Percentiles rank a stretch among this genome's conserved stretches.
phyloP scores from a whole-genome alignment of 2,113 vertebrate genomes.

The Phaethon lepturus region DNA sequence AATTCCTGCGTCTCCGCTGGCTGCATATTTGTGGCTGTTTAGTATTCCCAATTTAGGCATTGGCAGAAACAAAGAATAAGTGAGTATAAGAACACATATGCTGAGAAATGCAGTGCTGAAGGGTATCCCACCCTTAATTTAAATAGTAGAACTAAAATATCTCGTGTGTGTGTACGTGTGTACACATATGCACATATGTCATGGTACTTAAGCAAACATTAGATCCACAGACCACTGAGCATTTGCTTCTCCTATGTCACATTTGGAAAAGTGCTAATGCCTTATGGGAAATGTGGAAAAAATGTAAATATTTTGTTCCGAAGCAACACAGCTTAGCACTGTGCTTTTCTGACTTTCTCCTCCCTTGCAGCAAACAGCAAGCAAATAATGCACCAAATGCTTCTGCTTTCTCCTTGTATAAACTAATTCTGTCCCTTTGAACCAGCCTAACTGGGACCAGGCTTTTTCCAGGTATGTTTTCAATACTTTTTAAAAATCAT shows the following conservation, averaged over 20 bases:
- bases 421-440: not conserved
- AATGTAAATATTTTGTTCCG: not conserved
- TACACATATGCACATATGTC: not conserved
- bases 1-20: not conserved
- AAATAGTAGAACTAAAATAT: not conserved
- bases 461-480: not conserved
- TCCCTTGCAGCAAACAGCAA: not conserved
- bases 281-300: not conserved
- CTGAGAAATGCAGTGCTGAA: slow-evolving; percentile 13
- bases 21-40: not conserved
- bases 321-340: not conserved
- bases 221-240: not conserved
- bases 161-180: not conserved
- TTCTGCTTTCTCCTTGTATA: not conserved
- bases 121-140: slow-evolving; percentile 25
- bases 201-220: not conserved
- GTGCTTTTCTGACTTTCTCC: not conserved
- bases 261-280: not conserved
- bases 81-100: not conserved
- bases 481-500: not conserved
- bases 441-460: not conserved
- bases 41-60: not conserved
- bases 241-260: not conserved
- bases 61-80: not conserved
- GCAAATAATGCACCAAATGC: fast-evolving